A percentile compares a stretch with the other conserved stretches of the same genome.
Evolutionary conservation across 2,113 vertebrate species (phyloP).

Genomic region (Butorides virescens): DNA sequence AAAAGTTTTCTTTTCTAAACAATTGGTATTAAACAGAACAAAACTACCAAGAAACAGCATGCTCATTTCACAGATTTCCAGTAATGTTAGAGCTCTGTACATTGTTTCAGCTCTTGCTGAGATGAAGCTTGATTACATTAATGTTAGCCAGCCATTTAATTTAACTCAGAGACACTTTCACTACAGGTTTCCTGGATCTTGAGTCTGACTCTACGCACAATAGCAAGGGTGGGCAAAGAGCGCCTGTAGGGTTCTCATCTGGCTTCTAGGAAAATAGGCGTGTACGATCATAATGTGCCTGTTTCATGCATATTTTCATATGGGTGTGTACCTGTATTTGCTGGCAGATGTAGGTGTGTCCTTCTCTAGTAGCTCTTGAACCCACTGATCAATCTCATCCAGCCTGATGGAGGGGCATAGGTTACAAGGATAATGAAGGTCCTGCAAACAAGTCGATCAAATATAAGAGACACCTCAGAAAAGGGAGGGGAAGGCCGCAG

Average conservation of each 20-base stretch:
- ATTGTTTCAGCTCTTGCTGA: slow-evolving; percentile 67
- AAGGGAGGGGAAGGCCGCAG: neutral
- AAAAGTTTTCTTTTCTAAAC: slow-evolving; percentile 78
- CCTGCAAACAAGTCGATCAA: neutral
- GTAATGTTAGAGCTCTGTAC: slow-evolving; percentile 63
- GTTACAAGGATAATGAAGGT: neutral
- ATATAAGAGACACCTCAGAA: neutral
- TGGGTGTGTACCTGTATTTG: neutral
- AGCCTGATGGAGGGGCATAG: neutral
- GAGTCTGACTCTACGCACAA: neutral
- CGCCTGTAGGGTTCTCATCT: neutral
- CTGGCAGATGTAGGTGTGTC: neutral
- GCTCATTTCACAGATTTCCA: slow-evolving; percentile 74
- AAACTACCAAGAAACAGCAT: slow-evolving; percentile 67
- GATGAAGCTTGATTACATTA: slow-evolving; percentile 55
- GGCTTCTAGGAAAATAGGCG: slow-evolving; percentile 1
- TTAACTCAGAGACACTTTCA: slow-evolving; percentile 14
- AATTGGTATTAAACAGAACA: slow-evolving; percentile 76
- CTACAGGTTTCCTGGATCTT: neutral
- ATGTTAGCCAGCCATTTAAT: slow-evolving; percentile 32
- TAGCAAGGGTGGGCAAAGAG: neutral
- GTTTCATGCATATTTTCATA: neutral
- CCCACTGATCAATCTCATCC: neutral
- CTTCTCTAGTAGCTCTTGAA: neutral
- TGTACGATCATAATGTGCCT: neutral